Percentiles rank a stretch among this genome's conserved stretches.
Conservation (phyloP, 1,140 invertebrate genomes). For the Metaphire vulgaris region DNA sequence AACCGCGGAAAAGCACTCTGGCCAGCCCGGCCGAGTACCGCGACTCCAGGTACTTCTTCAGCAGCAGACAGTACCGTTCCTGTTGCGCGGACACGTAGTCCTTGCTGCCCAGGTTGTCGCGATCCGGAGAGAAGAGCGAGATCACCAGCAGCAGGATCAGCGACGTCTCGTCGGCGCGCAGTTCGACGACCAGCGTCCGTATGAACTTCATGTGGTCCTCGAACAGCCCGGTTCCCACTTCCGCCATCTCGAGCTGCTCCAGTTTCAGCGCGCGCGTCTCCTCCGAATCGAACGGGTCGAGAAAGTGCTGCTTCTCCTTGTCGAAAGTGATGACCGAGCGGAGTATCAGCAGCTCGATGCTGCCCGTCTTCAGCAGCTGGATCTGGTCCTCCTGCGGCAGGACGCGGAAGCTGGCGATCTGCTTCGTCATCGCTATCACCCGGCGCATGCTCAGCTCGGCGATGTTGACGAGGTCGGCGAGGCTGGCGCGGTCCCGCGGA, state of each 20-base stretch:
- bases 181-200: conserved; percentile 46
- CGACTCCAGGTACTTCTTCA: conserved; percentile 55
- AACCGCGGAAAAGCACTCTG: conserved; percentile 53
- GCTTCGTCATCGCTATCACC: conserved; percentile 53
- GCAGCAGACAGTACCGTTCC: conserved; percentile 49
- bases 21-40: conserved; percentile 48
- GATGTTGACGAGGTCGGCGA: conserved; percentile 50
- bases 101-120: conserved; percentile 50
- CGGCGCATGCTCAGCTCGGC: conserved; percentile 50
- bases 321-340: conserved; percentile 52
- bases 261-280: conserved; percentile 44
- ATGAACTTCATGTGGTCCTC: conserved; percentile 57
- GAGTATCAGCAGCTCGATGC: conserved; percentile 56
- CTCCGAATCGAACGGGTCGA: conserved; percentile 48
- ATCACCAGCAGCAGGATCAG: conserved; percentile 55
- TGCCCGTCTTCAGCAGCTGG: conserved; percentile 53
- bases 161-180: conserved; percentile 54
- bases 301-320: conserved; percentile 48
- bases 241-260: conserved; percentile 37
- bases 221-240: conserved; percentile 48
- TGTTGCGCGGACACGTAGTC: conserved; percentile 15
- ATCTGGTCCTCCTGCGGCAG: conserved; percentile 53
- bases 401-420: conserved; percentile 51
- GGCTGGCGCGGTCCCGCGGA: conserved; percentile 32
- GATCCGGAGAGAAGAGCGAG: conserved; percentile 55